phyloP scores from a whole-genome alignment of 2,797 vertebrate genomes.

The Intellagama lesueurii region DNA sequence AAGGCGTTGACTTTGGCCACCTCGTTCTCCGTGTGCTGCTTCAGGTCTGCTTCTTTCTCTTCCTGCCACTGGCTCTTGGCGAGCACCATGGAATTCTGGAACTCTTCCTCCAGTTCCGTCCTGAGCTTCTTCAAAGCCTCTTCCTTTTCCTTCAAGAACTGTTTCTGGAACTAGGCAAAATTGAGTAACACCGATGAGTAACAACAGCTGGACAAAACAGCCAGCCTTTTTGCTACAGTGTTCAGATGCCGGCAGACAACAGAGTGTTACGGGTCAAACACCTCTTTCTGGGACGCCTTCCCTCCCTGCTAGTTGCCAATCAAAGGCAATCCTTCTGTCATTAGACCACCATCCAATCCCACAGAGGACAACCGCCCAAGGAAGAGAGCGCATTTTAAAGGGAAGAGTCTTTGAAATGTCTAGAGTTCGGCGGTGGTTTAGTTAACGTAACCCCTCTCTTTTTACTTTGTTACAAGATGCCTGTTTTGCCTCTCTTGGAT shows the following conservation, averaged over 20 bases:
- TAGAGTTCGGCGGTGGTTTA: not conserved
- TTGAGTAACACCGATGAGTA: slow-evolving; percentile 38
- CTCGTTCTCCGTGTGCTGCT: slow-evolving; percentile 77
- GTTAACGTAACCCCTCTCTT: not conserved
- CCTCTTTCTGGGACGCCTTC: no score
- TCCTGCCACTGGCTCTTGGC: slow-evolving; percentile 82
- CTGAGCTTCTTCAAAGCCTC: slow-evolving; percentile 77
- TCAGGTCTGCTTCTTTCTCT: slow-evolving; percentile 80
- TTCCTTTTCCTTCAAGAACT: slow-evolving; percentile 77
- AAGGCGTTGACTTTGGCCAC: slow-evolving; percentile 74
- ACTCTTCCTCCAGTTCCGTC: slow-evolving; percentile 81
- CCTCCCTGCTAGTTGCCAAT: no score
- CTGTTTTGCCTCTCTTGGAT: not conserved
- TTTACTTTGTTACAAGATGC: not conserved
- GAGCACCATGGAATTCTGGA: slow-evolving; percentile 72
- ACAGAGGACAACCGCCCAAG: no score
- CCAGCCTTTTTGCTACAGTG: not conserved
- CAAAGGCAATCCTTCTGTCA: no score
- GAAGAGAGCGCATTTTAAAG: no score
- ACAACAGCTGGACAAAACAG: not conserved
- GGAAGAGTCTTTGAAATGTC: no score
- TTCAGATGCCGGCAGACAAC: not conserved
- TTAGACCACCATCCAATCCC: no score
- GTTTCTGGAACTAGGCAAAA: slow-evolving; percentile 77
- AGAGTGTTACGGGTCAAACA: not conserved